phyloP scores from a whole-genome alignment of 2,888 invertebrate genomes.

The Erebia ligea region DNA sequence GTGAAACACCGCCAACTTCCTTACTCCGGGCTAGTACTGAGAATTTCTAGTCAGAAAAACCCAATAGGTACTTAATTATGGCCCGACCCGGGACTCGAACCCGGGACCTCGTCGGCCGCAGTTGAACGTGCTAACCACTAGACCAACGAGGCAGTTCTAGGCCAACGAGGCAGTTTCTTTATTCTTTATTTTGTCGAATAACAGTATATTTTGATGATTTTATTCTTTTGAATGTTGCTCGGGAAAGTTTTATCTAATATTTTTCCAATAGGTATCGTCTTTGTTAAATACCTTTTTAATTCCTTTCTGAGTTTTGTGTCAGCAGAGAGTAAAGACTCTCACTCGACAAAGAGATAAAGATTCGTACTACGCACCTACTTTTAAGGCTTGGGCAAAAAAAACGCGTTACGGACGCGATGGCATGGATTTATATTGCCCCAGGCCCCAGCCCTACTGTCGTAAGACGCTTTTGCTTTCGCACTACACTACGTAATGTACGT shows the following conservation, averaged over 20 bases:
- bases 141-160: no score
- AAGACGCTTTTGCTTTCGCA: no score
- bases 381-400: background rate
- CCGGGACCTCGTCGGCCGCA: no score
- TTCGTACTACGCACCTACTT: slow-evolving; percentile 1
- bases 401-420: background rate
- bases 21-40: no score
- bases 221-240: background rate
- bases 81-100: no score
- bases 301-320: background rate
- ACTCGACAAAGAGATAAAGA: background rate
- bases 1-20: no score
- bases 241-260: slow-evolving; percentile 2
- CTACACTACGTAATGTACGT: background rate
- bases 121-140: no score
- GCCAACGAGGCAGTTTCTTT: no score
- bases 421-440: no score
- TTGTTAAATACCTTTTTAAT: background rate
- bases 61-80: no score
- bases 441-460: no score
- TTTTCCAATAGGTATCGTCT: background rate
- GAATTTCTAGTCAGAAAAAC: no score
- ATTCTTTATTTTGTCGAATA: background rate
- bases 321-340: slow-evolving; percentile 1
- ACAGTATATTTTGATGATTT: background rate